A percentile compares a stretch with the other conserved stretches of the same genome.
Evolutionary conservation across 35 echinoderm and acorn worm species (phyloP).

Genomic region (Lytechinus variegatus): DNA sequence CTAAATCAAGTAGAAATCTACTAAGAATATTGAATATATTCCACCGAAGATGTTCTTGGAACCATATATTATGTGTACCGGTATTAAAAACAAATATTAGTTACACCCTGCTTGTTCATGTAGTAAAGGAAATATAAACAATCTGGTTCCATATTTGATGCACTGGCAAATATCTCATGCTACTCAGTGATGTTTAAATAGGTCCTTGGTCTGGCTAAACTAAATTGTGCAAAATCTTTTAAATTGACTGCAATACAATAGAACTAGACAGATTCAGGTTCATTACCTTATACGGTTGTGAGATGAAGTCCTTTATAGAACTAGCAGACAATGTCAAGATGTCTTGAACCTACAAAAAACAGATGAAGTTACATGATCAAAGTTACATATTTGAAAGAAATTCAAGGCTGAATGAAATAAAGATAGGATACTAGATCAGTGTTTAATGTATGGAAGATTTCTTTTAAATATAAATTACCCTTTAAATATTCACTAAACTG

Average conservation of each 20-base stretch:
- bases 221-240: too few relatives aligned
- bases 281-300: constrained; percentile 74
- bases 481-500: neutral
- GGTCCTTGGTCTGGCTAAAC: too few relatives aligned
- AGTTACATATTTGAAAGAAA: neutral
- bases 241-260: too few relatives aligned
- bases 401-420: constrained; percentile 28
- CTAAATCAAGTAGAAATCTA: neutral
- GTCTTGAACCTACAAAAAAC: constrained; percentile 72
- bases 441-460: neutral
- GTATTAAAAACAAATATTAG: too few relatives aligned
- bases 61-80: too few relatives aligned
- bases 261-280: too few relatives aligned
- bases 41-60: too few relatives aligned
- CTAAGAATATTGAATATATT: neutral
- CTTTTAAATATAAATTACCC: neutral
- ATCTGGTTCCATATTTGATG: too few relatives aligned
- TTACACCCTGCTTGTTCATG: too few relatives aligned
- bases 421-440: neutral
- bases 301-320: constrained; percentile 85
- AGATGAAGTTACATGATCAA: neutral
- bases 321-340: constrained; percentile 63
- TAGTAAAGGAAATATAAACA: too few relatives aligned
- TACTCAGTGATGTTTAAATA: too few relatives aligned
- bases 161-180: too few relatives aligned